Base-by-base conservation (phyloP, 23 tunicate genomes). In the Clavelina lepadiformis region DNA sequence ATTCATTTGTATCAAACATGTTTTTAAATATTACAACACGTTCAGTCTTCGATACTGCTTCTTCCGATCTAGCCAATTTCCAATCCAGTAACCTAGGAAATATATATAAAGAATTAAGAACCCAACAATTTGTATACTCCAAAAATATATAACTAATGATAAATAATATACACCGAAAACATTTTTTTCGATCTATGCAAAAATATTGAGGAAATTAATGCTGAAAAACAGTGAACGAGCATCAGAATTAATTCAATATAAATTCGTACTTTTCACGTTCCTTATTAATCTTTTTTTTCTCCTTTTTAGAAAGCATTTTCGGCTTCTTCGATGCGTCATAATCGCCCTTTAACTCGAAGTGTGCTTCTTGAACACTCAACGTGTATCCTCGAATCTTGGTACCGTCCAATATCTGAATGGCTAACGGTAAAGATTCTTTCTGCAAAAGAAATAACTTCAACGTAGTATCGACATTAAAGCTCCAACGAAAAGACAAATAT, bases 291-390 rank as follows among this genome's bases (percentile, higher is more conserved):
- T 77, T 70, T 30, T 63, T 34, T 59, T 89, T 89, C 29, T 89
- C 97, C 46, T 89, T 89, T 65, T 89, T 89, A 44, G 77, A 69
- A 51, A 89, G 51, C 89, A 81, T 81, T 63, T 89, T 89, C 19
- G 97, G 97, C 44, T 89, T 89, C 64, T 89, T 89, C n/a, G 88
- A 68, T 0, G 82, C 67, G 52, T 89, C 97, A 55, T 69, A 89
- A 37, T 63, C 32, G 7, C 97, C 97, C 47, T 89, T 89, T 1
- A 89, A 46, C 49, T 89, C 69, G 36, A 89, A 89, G 46, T 69
- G 35, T 3, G 97, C 97, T 44, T 58, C 78, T 58, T 89, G 79
- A 5, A 81, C 73, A 18, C 65, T 62, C 5, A 89, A 27, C 11
- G 51, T 69, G 26, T 72, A 67, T 8, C 78, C 77, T 1, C 89